Conservation (phyloP, 2,888 invertebrate species). For the Alentia gelatinosa region DNA sequence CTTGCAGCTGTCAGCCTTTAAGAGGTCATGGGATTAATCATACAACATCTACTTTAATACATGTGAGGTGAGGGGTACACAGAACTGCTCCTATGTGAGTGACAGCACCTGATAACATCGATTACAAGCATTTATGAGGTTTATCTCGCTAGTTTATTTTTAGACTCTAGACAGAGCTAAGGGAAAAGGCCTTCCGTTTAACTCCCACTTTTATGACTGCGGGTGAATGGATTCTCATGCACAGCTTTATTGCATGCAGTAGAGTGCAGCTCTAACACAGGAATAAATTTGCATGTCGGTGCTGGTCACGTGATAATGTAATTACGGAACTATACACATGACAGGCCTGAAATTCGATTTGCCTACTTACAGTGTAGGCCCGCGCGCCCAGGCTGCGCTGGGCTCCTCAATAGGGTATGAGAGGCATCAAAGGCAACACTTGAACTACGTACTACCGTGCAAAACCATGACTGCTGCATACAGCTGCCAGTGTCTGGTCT, state of each 20-base stretch:
- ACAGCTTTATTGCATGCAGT: not conserved
- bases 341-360: not conserved
- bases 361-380: not conserved
- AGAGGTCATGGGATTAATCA: too few relatives aligned
- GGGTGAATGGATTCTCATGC: not conserved
- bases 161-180: not conserved
- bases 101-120: too few relatives aligned
- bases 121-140: not conserved
- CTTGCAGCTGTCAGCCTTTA: too few relatives aligned
- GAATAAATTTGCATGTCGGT: not conserved
- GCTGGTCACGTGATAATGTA: not conserved
- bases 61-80: too few relatives aligned
- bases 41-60: too few relatives aligned
- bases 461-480: not conserved
- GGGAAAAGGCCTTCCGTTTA: not conserved
- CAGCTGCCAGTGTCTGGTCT: not conserved
- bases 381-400: not conserved
- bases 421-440: not conserved
- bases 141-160: not conserved
- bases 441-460: not conserved
- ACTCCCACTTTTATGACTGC: not conserved
- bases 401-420: not conserved
- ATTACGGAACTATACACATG: constrained; percentile 4
- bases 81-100: too few relatives aligned
- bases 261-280: not conserved